A percentile compares a stretch with the other conserved stretches of the same genome.
Conservation (phyloP, 2,888 invertebrate genomes). For the Osmoderma eremita region DNA sequence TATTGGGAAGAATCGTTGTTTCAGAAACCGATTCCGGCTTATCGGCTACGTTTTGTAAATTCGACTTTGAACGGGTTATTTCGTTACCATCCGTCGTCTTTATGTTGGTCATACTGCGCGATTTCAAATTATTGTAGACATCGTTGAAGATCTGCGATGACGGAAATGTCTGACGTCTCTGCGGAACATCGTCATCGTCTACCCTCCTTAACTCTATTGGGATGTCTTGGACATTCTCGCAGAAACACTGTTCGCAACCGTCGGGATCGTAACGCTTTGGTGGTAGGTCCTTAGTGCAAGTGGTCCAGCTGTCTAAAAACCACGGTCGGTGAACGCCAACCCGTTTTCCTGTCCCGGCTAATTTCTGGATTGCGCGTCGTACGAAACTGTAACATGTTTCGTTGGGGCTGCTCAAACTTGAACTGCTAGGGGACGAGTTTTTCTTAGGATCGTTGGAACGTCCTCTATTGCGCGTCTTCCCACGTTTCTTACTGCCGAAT, state of each 20-base stretch:
- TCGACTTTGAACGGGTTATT: constrained; percentile 79
- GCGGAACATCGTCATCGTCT: constrained; percentile 69
- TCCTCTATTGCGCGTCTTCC: constrained; percentile 66
- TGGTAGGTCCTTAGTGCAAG: constrained; percentile 60
- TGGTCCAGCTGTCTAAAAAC: constrained; percentile 85
- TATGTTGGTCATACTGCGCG: constrained; percentile 85
- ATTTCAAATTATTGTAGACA: constrained; percentile 72
- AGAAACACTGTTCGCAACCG: constrained; percentile 70
- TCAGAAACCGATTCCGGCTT: constrained; percentile 44
- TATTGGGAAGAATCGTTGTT: constrained; percentile 43
- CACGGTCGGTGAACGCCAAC: constrained; percentile 69
- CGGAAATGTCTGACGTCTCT: constrained; percentile 68
- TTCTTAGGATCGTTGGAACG: constrained; percentile 73
- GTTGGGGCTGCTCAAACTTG: constrained; percentile 89
- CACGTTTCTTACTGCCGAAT: constrained; percentile 65
- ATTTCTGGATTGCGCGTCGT: constrained; percentile 83
- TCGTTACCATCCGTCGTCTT: constrained; percentile 77
- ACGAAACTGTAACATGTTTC: constrained; percentile 96
- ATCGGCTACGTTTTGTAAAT: constrained; percentile 72
- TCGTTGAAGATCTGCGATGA: constrained; percentile 63
- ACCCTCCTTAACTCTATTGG: constrained; percentile 88
- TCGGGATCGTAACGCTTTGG: constrained; percentile 66
- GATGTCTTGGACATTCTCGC: constrained; percentile 76
- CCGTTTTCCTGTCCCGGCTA: constrained; percentile 73
- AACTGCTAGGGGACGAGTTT: constrained; percentile 78